Base-by-base conservation (phyloP, 2,888 invertebrate genomes). In the Clepsis dumicolana region DNA sequence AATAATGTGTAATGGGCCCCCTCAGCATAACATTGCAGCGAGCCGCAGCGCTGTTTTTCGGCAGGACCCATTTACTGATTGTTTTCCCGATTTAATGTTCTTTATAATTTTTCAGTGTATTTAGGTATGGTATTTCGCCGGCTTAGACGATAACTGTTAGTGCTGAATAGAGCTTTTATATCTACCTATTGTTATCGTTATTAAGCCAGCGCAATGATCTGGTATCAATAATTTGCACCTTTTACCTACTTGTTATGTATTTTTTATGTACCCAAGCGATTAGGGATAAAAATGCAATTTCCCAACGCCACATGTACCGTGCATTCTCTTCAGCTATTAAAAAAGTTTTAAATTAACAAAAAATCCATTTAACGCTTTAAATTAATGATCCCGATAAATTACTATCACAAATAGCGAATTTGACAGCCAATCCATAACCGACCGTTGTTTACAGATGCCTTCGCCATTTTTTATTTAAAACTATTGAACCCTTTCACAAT, bases 361-460 rank as follows among this genome's bases (percentile, higher is more conserved):
- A 74, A 72, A 71, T 50, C 72, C 74, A 80, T 82, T 82, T 82
- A 81, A 79, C 81, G 78, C 78, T 77, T 74, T 65, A 79, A 73
- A 80, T 73, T 83, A 80, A 82, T 79, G 73, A 77, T 70, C 66
- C 73, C 73, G 75, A 77, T 78, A 82, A 81, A 78, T 77, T 86
- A 82, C 88, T 85, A 82, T 88, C 84, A 74, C 76, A 70, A 80
- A 90, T 87, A 81, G 85, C 81, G 75, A 85, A 85, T 85, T 88
- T 88, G 87, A 88, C 89, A 88, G 88, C 75, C 86, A 78, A 85
- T 83, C 86, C 83, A 85, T 92, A 90, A 90, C 90, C 87, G 89
- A 82, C 85, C 83, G 87, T 91, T 91, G 89, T 91, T 90, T 91
- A 89, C 87, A 82, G 72, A 87, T 85, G 84, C 82, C 81, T 83